Conservation (phyloP, 2,113 vertebrate species). For the Sinosuthora webbiana region DNA sequence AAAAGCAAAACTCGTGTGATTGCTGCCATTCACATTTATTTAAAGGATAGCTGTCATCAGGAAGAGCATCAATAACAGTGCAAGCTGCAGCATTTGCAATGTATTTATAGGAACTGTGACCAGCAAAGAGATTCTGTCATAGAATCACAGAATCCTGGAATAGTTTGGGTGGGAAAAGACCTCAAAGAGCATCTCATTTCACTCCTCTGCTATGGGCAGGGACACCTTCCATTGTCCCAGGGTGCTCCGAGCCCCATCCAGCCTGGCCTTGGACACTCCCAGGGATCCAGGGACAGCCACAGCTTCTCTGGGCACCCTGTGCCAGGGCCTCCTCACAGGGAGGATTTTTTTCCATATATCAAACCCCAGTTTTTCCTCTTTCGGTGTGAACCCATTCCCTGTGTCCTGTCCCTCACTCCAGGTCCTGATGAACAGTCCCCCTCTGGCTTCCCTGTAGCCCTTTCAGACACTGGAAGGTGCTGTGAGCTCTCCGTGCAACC, state of each 20-base stretch:
- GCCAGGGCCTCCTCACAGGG: background rate
- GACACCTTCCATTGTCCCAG: background rate
- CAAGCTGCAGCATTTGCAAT: background rate
- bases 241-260: background rate
- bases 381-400: background rate
- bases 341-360: background rate
- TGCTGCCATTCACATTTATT: background rate
- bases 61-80: background rate
- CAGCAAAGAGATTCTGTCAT: background rate
- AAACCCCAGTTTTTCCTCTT: background rate
- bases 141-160: background rate
- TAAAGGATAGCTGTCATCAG: background rate
- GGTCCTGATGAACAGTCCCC: background rate
- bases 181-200: background rate
- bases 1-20: background rate
- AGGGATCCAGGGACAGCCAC: background rate
- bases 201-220: background rate
- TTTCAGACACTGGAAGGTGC: background rate
- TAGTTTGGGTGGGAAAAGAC: background rate
- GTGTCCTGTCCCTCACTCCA: background rate
- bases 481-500: background rate
- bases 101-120: background rate
- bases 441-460: background rate
- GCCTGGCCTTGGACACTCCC: fast-evolving
- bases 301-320: background rate